A percentile compares a stretch with the other conserved stretches of the same genome.
These are phyloP conservation scores for Alectoris magna DNA, from an alignment of 2,797 vertebrate species.

Conservation along the genomic window DNA sequence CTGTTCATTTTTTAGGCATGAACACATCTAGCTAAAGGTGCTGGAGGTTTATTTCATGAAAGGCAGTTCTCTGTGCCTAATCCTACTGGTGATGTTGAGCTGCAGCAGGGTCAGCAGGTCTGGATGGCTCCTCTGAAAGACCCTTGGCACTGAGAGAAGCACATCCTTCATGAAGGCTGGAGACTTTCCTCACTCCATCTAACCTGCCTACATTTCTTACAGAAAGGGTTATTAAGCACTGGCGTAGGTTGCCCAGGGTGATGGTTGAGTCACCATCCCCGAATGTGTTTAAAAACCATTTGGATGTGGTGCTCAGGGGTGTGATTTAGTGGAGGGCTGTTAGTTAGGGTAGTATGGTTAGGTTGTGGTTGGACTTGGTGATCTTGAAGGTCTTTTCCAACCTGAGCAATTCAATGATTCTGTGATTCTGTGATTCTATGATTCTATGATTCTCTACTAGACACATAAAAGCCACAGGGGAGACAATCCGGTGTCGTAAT, in stretches of 20 bases:
- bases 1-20: rapidly evolving
- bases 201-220: not conserved
- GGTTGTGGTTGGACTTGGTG: no score
- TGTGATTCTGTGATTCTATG: not conserved
- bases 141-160: rapidly evolving
- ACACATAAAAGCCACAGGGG: not conserved
- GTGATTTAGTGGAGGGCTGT: no score
- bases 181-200: not conserved
- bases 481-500: not conserved
- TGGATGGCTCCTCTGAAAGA: rapidly evolving
- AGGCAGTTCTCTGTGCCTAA: not conserved
- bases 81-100: rapidly evolving
- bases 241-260: no score
- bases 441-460: not conserved
- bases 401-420: no score
- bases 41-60: not conserved
- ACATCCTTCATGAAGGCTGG: rapidly evolving
- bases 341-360: no score
- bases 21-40: rapidly evolving
- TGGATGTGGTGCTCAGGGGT: no score
- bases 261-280: no score
- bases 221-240: no score
- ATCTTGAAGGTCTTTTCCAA: no score
- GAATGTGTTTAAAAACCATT: no score
- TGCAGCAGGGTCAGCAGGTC: not conserved